Evolutionary conservation across 2,888 invertebrate genomes (phyloP).

Genomic region (Protonemura montana): DNA sequence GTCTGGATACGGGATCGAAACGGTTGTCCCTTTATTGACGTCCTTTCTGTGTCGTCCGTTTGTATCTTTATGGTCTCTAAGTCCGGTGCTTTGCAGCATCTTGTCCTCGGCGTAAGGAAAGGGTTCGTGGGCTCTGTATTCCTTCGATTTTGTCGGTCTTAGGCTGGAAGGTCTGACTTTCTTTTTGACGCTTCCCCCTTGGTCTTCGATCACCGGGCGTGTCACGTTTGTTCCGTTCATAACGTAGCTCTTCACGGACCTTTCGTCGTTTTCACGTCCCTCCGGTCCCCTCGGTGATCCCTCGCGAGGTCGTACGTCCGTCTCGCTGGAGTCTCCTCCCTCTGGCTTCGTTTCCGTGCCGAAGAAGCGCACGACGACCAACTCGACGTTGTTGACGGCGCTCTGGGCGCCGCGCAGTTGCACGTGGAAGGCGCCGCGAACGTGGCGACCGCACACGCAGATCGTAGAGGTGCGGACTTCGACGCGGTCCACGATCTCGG

Average conservation of each 20-base stretch:
- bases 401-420: not conserved
- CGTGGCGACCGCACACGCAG: not conserved
- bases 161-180: too few relatives aligned
- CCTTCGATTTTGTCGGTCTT: not conserved
- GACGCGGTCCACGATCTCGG: not conserved
- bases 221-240: too few relatives aligned
- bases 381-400: not conserved
- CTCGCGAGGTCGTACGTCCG: not conserved
- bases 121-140: not conserved
- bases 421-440: not conserved
- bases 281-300: not conserved
- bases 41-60: too few relatives aligned
- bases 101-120: too few relatives aligned
- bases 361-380: not conserved
- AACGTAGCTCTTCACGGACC: too few relatives aligned
- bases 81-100: too few relatives aligned
- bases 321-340: not conserved
- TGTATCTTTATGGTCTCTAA: too few relatives aligned
- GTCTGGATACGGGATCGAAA: too few relatives aligned
- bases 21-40: too few relatives aligned
- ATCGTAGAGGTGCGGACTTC: not conserved
- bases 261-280: not conserved
- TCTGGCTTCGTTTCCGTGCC: not conserved
- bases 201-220: too few relatives aligned
- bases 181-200: too few relatives aligned